phyloP scores from a whole-genome alignment of 64 coral and sea anemone genomes.

The Pocillopora verrucosa region DNA sequence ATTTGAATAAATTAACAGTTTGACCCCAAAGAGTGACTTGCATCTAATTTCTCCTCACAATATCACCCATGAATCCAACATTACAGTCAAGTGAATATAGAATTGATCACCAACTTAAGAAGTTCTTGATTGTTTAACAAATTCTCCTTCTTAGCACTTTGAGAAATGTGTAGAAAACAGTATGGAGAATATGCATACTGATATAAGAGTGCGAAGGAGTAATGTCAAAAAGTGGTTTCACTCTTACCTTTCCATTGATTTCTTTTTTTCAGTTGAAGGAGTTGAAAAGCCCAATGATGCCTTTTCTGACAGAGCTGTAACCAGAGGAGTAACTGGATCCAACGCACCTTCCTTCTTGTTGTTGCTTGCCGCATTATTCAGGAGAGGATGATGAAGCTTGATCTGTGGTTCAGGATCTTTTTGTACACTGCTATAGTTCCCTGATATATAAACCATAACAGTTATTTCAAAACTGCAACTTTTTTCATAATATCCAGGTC shows the following conservation, averaged over 20 bases:
- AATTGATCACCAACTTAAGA: no score
- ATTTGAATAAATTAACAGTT: no score
- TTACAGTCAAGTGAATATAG: no score
- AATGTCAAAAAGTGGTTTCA: neutral
- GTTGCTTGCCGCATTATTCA: neutral
- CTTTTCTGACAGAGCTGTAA: constrained; percentile 43
- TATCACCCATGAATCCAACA: no score
- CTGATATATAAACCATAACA: constrained; percentile 13
- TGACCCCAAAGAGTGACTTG: no score
- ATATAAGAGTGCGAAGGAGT: neutral
- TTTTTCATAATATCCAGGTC: no score
- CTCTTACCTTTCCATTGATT: constrained; percentile 62
- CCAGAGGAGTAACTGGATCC: neutral
- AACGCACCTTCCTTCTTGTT: neutral
- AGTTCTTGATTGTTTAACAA: neutral
- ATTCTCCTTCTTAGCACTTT: neutral
- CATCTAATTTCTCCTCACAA: no score
- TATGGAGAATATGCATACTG: no score
- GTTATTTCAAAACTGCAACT: no score
- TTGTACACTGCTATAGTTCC: neutral
- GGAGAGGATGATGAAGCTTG: constrained; percentile 39
- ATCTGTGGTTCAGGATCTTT: constrained; percentile 14
- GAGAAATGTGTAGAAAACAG: no score
- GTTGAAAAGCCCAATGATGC: constrained; percentile 73
- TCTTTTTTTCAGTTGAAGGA: constrained; percentile 3